A percentile compares a stretch with the other conserved stretches of the same genome.
Conservation (phyloP, 2,888 invertebrate genomes). For the Hipparchia semele region DNA sequence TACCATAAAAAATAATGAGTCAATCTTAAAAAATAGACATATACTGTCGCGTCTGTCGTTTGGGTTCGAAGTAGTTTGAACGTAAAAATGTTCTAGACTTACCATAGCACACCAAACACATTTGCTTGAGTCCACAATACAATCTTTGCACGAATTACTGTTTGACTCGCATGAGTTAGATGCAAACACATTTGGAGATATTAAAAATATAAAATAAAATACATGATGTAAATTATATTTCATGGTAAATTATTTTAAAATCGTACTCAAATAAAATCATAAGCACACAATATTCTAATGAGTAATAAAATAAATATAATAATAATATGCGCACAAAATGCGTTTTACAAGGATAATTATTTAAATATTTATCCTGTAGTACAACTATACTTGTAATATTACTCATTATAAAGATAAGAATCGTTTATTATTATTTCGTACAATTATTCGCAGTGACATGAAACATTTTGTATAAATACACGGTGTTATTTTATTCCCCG, state of each 20-base stretch:
- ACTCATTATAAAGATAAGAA: neutral
- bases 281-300: neutral
- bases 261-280: neutral
- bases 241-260: neutral
- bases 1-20: no score
- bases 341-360: neutral
- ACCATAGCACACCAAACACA: slow-evolving; percentile 68
- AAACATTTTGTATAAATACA: neutral
- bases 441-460: neutral
- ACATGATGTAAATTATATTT: neutral
- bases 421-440: neutral
- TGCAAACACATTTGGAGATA: slow-evolving; percentile 3
- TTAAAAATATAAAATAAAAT: neutral
- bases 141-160: slow-evolving; percentile 42
- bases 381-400: neutral
- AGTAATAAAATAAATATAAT: neutral
- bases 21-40: no score
- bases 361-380: neutral
- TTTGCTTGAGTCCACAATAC: slow-evolving; percentile 54
- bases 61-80: neutral
- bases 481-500: no score
- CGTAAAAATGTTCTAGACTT: slow-evolving; percentile 32
- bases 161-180: slow-evolving; percentile 10
- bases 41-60: no score
- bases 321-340: neutral